Evolutionary conservation across 2,113 vertebrate genomes (phyloP), one percentile per base, ranked within the genome.

Genomic region (Mungos mungo): DNA sequence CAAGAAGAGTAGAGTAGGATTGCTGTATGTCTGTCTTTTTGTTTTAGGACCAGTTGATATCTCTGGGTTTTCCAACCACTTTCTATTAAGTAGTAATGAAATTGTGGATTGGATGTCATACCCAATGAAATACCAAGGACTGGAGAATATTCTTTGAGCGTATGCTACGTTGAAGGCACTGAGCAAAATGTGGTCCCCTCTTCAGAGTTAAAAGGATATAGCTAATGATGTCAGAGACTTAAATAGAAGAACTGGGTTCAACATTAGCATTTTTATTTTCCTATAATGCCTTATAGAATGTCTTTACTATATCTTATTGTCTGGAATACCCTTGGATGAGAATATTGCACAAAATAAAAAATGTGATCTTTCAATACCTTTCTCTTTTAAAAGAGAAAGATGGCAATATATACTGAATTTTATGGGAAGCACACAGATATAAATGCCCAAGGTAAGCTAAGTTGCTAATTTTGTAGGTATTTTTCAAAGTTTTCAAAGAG

Each of bases 401-500:
- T 12, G 63, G 38, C 47, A 86, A 47, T 38, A 25, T 35, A 69
- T 52, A 16, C 23, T 93, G 33, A 21, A 76, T 68, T 94, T 8
- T 96, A 79, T 54, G 76, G 29, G 13, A 93, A 71, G 63, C 23
- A 74, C 47, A 95, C 27, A 90, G 45, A 66, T 4, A 85, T 12
- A 23, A 82, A 33, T 29, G 29, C 25, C 31, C 31, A 35, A 2
- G 38, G 4, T 93, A 85, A 52, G 82, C n/a, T 47, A 87, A 69
- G 23, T n/a, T 0, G 38, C 21, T 19, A 85, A 68, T 88, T n/a
- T 95, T 47, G 8, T 4, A 85, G 84, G 52, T 69, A 90, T 80
- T 96, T 93, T 91, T 50, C 33, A 95, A 93, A 50, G 50, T 97
- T 96, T 45, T 90, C 31, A 45, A 31, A 54, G 69, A 60, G 31